A percentile compares a stretch with the other conserved stretches of the same genome.
These are phyloP conservation scores for Phoebastria nigripes DNA, from an alignment of 2,797 vertebrate genomes.

Conservation along the genomic window DNA sequence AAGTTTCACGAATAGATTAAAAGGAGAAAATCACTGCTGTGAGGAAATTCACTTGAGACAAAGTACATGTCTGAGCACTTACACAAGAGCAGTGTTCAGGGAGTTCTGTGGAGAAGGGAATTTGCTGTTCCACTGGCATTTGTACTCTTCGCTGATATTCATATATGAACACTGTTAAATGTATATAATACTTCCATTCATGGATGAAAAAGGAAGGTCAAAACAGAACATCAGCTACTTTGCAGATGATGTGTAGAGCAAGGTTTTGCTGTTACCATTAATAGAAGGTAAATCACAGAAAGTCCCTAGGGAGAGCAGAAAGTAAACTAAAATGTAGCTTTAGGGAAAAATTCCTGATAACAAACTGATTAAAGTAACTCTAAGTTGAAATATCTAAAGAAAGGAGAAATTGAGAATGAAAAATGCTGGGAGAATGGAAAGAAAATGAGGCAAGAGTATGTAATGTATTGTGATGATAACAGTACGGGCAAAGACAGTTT, in stretches of 20 bases:
- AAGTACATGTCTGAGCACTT: background rate
- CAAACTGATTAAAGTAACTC: background rate
- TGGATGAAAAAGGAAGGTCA: background rate
- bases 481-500: background rate
- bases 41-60: background rate
- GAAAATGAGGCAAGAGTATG: background rate
- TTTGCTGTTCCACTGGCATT: background rate
- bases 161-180: background rate
- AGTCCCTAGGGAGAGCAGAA: background rate
- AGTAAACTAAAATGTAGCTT: background rate
- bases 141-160: background rate
- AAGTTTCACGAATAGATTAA: background rate
- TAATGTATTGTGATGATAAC: background rate
- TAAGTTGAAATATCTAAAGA: background rate
- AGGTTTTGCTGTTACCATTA: background rate
- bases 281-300: background rate
- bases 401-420: background rate
- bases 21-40: background rate
- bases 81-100: background rate
- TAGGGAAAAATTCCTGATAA: background rate
- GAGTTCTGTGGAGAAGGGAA: background rate
- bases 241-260: background rate
- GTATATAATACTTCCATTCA: constrained; percentile 25
- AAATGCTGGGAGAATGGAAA: background rate
- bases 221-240: background rate